These are phyloP conservation scores for Palaemon carinicauda DNA, from an alignment of 1,140 invertebrate genomes.

Conservation along the genomic window DNA sequence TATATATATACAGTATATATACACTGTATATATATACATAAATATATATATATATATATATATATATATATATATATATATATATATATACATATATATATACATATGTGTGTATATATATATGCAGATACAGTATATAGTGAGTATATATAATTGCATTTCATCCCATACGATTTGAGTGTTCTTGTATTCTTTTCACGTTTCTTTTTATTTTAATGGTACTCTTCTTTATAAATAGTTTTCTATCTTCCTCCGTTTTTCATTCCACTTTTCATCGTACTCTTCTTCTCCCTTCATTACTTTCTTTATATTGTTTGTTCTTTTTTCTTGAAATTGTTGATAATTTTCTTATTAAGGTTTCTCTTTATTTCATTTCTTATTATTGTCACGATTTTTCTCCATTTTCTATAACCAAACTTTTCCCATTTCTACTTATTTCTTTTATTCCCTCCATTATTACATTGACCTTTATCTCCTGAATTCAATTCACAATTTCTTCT, in stretches of 20 bases:
- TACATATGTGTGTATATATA: not conserved
- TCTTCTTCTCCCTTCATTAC: not conserved
- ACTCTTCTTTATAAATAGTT: not conserved
- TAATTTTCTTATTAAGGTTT: not conserved
- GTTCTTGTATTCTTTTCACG: not conserved
- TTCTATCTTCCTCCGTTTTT: not conserved
- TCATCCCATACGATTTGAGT: not conserved
- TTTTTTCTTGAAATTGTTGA: not conserved
- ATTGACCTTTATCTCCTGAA: not conserved
- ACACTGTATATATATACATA: too few relatives aligned
- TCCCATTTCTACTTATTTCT: too few relatives aligned
- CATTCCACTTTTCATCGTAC: not conserved
- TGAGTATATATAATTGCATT: not conserved
- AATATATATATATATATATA: not conserved
- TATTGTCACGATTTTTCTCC: not conserved
- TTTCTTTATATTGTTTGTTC: not conserved
- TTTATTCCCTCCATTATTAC: not conserved
- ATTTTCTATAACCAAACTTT: too few relatives aligned
- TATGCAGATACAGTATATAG: too few relatives aligned
- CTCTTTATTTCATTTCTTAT: too few relatives aligned
- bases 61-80: conserved; percentile 2
- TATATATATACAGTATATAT: not conserved
- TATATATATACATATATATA: not conserved
- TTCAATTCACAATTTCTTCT: not conserved
- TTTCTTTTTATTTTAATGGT: not conserved